Conservation (phyloP, 2,888 invertebrate genomes). For the Trachelus iudaicus region DNA sequence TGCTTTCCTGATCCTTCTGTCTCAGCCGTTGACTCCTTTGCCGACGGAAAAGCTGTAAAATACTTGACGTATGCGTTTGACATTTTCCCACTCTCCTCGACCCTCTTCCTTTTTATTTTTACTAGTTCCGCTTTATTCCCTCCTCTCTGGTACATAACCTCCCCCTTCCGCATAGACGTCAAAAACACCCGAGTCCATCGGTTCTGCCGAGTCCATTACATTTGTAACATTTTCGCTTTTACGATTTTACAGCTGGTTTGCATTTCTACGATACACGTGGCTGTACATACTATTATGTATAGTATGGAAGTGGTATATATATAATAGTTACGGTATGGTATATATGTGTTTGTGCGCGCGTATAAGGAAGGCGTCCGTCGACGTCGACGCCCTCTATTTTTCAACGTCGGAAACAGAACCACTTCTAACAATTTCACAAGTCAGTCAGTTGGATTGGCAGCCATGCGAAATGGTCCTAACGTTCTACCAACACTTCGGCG, state of each 20-base stretch:
- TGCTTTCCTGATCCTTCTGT: slow-evolving; percentile 16
- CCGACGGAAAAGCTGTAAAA: slow-evolving; percentile 35
- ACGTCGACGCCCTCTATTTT: background rate
- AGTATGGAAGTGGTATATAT: background rate
- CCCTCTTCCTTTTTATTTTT: slow-evolving; percentile 18
- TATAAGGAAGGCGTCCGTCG: background rate
- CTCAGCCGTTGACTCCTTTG: slow-evolving; percentile 17
- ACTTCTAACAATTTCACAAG: background rate
- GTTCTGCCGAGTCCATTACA: slow-evolving; percentile 30
- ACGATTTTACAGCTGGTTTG: slow-evolving; percentile 57
- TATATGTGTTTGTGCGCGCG: background rate
- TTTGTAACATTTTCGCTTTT: slow-evolving; percentile 49
- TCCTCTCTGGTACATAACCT: background rate
- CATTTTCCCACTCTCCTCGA: background rate
- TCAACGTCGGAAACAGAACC: background rate
- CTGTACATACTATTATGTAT: background rate
- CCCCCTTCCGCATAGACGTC: background rate
- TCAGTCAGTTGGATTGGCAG: background rate
- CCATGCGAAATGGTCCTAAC: background rate
- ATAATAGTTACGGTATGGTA: background rate
- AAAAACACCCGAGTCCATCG: slow-evolving; percentile 4
- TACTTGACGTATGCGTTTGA: slow-evolving; percentile 35
- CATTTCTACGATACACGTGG: slow-evolving; percentile 27
- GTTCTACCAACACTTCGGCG: background rate
- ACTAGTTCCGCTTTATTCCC: background rate